These are phyloP conservation scores for Eublepharis macularius DNA, from an alignment of 2,113 vertebrate genomes.

Conservation along the genomic window DNA sequence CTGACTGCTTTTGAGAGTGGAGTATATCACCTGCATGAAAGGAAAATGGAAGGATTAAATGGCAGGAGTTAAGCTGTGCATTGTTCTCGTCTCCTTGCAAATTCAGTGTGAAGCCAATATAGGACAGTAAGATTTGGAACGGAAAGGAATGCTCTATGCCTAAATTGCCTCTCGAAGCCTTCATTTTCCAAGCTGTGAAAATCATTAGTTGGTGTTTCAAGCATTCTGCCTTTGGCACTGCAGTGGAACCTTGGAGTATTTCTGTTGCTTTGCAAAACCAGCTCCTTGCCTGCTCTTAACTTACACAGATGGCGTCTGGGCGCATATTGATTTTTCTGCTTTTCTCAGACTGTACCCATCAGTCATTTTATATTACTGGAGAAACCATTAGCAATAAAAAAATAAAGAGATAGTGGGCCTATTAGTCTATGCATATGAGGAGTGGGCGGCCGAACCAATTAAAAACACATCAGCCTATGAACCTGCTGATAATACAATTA, in stretches of 20 bases:
- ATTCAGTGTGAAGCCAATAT: not conserved
- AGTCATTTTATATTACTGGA: conserved; percentile 78
- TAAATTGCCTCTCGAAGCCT: not conserved
- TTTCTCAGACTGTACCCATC: conserved; percentile 72
- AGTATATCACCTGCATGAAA: not conserved
- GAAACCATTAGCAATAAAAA: conserved; percentile 79
- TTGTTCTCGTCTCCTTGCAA: not conserved
- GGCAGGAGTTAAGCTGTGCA: not conserved
- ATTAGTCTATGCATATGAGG: conserved; percentile 72
- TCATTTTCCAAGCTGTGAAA: not conserved
- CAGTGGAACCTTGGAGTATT: conserved; percentile 18
- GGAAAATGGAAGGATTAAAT: not conserved
- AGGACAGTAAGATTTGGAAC: not conserved
- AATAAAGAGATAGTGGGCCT: conserved; percentile 64
- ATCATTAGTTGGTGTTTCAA: not conserved
- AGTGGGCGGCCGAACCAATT: conserved; percentile 73
- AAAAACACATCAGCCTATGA: conserved; percentile 75
- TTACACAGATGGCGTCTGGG: conserved; percentile 61
- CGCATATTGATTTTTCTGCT: conserved; percentile 76
- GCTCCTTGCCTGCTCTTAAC: conserved; percentile 60
- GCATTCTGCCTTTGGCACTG: not conserved
- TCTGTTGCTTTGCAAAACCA: conserved; percentile 56
- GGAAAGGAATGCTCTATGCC: not conserved
- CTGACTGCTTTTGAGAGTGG: not conserved
- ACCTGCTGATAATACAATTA: conserved; percentile 75